Base-by-base conservation (phyloP, 2,113 vertebrate genomes). In the Aramus guarauna region DNA sequence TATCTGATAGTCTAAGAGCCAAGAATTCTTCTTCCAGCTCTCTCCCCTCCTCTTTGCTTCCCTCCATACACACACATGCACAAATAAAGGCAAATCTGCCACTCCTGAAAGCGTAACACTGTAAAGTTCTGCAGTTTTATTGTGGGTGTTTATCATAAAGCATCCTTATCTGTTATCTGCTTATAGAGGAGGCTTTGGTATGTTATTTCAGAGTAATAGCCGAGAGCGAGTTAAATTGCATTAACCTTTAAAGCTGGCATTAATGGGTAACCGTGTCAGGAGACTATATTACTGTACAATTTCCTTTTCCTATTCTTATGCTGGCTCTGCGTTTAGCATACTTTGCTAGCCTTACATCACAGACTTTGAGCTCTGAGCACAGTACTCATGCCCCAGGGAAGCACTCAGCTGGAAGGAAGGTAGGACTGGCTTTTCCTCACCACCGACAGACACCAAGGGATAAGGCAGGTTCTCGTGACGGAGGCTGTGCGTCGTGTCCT, bases 171-270 rank as follows among this genome's bases (percentile, higher is more conserved):
- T 95, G 88, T 93, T 97, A 95, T 96, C 92, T 96, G 93, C 78
- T 95, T 94, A 92, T 45, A 97, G 76, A 88, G 67, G 74, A 80
- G 79, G 82, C 80, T 89, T 88, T 92, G 91, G 71, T 95, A 89
- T 92, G 94, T 94, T 97, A 96, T 97, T 97, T 97, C 94, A 94
- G 94, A 95, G 92, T 90, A 95, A 94, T 94, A 96, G 94, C 88
- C 0, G 14, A 92, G 87, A 96, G 93, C 71, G 90, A 95, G 95
- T 96, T 97, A 96, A 97, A 97, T 96, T 97, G 95, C 94, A 97
- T 97, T 97, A 97, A 97, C 96, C 97, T 97, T 97, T 97, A 96
- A 97, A 97, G 92, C 79, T 93, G 94, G 95, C 92, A 96, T 97
- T 97, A 97, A 95, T 94, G 92, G 80, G 87, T 77, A 97, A 90